phyloP scores from a whole-genome alignment of 2,113 vertebrate genomes.

The Pterocles gutturalis region DNA sequence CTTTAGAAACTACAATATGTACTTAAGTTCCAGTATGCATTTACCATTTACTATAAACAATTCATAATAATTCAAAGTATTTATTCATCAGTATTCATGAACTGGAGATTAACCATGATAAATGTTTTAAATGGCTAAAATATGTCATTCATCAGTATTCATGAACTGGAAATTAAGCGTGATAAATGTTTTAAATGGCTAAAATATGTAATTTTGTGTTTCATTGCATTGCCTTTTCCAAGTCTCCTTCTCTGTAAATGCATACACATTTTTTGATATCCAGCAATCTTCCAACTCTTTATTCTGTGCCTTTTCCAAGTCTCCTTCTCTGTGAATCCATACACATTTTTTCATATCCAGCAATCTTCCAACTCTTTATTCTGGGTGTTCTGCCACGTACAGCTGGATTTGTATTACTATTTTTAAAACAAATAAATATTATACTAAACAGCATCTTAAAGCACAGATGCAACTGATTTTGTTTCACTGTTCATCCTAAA shows the following conservation, averaged over 20 bases:
- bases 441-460: background rate
- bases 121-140: background rate
- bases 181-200: background rate
- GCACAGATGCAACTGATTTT: background rate
- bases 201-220: background rate
- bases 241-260: background rate
- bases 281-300: background rate
- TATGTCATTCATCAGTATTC: background rate
- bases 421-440: background rate
- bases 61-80: background rate
- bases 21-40: background rate
- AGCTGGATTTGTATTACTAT: background rate
- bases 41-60: background rate
- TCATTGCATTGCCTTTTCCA: background rate
- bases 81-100: background rate
- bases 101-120: background rate
- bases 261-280: background rate
- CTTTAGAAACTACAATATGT: background rate
- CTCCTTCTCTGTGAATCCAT: background rate
- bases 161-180: background rate
- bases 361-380: background rate
- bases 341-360: background rate
- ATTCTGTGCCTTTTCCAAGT: background rate
- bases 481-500: background rate
- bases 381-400: background rate